Percentiles rank a stretch among this genome's conserved stretches.
phyloP scores from a whole-genome alignment of 1,140 invertebrate species.

The Heliconius nattereri region DNA sequence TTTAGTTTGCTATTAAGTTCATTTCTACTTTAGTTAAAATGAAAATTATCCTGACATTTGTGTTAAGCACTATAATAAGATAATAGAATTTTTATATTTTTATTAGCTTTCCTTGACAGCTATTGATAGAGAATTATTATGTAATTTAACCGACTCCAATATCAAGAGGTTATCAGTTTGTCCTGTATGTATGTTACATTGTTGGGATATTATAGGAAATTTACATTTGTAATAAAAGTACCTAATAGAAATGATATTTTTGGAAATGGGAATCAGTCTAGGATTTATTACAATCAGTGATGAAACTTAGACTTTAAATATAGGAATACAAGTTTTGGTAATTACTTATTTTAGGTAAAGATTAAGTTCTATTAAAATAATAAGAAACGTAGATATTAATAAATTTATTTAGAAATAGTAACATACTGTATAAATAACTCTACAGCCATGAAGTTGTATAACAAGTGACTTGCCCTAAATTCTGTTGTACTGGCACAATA shows the following conservation, averaged over 20 bases:
- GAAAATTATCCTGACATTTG: conserved; percentile 13
- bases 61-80: neutral
- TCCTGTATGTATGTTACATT: too few species aligned
- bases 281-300: too few species aligned
- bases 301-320: too few species aligned
- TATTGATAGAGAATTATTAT: too few species aligned
- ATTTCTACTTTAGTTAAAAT: conserved; percentile 24
- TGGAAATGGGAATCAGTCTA: too few species aligned
- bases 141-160: too few species aligned
- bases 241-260: too few species aligned
- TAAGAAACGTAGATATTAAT: neutral
- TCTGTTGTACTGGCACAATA: neutral
- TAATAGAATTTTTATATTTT: too few species aligned
- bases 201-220: too few species aligned
- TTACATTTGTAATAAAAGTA: too few species aligned
- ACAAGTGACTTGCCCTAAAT: conserved; percentile 14
- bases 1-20: conserved; percentile 28
- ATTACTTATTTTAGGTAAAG: neutral
- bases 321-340: neutral
- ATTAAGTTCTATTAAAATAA: neutral
- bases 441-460: conserved; percentile 12
- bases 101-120: too few species aligned
- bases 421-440: neutral
- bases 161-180: too few species aligned
- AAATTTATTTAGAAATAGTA: neutral